Evolutionary conservation across 2,797 vertebrate species (phyloP), one percentile per base, ranked within the genome.

Genomic region (Xerus rutilus): DNA sequence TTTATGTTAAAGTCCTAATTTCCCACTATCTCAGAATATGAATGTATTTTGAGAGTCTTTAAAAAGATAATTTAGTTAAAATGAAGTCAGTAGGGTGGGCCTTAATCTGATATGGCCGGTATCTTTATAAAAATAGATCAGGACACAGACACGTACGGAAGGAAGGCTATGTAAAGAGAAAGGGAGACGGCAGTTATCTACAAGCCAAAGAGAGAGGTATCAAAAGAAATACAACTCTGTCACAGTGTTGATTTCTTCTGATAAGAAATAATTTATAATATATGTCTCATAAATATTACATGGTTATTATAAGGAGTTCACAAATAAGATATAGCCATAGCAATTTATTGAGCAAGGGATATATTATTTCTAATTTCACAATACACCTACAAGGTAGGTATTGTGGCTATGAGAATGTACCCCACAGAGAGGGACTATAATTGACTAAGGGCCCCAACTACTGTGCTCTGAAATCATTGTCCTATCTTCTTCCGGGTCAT

Each of bases 281-380:
- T 43, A 25, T 91, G 49, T 32, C 32, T 23, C 70, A 30, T 39
- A 57, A 95, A 83, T 86, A 79, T 78, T 35, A n/a, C 49, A 89
- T 18, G 64, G 21, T 86, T 77, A 59, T 78, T 74, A 76, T 69
- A 69, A 76, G 72, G n/a, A 84, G 5, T 79, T 57, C 13, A 64
- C 39, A 94, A 81, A 70, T 91, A 35, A 93, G 30, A 47, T 83
- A 67, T 35, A 47, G 30, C 14, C 69, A 43, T 79, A 87, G 35
- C 20, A n/a, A 15, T 88, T 88, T 91, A 70, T 17, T 90, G 13
- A 87, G 32, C 17, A 57, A n/a, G 9, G 13, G 57, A 81, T 92
- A 64, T 88, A 49, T 81, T 74, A 70, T 84, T 84, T 85, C 77
- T 93, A 76, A 76, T 81, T 91, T 93, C 78, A 94, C 83, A 84